These are phyloP conservation scores for Isoperla grammatica DNA, from an alignment of 2,888 invertebrate species.

Conservation along the genomic window DNA sequence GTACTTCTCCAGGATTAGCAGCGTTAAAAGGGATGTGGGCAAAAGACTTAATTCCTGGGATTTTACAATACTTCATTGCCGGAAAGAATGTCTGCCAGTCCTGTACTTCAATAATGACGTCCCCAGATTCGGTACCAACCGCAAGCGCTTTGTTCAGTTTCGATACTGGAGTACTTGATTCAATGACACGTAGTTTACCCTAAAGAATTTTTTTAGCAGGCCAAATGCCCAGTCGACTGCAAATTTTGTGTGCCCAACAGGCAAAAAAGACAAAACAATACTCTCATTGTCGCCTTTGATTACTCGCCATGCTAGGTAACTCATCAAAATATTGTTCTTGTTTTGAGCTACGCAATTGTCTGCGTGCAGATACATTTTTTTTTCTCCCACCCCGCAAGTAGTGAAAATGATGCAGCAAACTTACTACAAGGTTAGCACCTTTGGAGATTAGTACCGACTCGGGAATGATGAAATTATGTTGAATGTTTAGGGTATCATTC, in stretches of 20 bases:
- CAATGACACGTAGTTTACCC: no score
- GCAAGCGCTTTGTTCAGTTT: no score
- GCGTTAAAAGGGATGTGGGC: no score
- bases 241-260: slow-evolving; percentile 18
- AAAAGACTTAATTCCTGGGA: no score
- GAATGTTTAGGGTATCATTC: slow-evolving; percentile 23
- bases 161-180: no score
- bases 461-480: slow-evolving; percentile 22
- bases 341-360: slow-evolving; percentile 30
- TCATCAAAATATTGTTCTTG: slow-evolving; percentile 25
- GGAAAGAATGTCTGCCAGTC: no score
- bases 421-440: no score
- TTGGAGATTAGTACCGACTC: slow-evolving; percentile 7
- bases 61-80: no score
- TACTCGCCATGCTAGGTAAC: background rate
- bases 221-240: slow-evolving; percentile 16
- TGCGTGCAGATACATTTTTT: slow-evolving; percentile 19
- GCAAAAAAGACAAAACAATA: slow-evolving; percentile 11
- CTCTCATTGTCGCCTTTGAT: background rate
- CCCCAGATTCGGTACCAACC: no score
- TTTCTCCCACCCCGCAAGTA: slow-evolving; percentile 15
- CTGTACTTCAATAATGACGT: no score
- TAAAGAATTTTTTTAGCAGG: slow-evolving; percentile 10
- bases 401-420: background rate
- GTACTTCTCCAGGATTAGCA: no score